Percentiles rank a stretch among this genome's conserved stretches.
These are phyloP conservation scores for Stomorhina lunata DNA, from an alignment of 2,888 invertebrate genomes.

Conservation along the genomic window DNA sequence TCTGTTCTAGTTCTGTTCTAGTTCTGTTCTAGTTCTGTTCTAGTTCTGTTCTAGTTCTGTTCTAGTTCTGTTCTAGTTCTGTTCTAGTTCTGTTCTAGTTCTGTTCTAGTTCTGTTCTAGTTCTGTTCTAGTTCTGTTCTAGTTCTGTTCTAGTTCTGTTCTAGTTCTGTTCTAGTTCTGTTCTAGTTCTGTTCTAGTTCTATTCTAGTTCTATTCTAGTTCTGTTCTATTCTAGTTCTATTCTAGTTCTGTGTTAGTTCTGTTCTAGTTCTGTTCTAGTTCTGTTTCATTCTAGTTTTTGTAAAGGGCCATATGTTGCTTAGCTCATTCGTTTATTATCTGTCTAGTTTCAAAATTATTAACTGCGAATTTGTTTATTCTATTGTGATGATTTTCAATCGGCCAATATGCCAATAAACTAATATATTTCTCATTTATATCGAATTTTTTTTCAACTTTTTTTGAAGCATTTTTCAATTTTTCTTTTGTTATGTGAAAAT, in stretches of 20 bases:
- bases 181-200: background rate
- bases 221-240: too few relatives aligned
- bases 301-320: conserved; percentile 2
- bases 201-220: too few relatives aligned
- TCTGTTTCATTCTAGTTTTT: too few relatives aligned
- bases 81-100: background rate
- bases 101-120: background rate
- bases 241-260: background rate
- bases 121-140: background rate
- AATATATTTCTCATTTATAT: conserved; percentile 55
- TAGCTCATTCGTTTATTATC: conserved; percentile 20
- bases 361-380: conserved; percentile 71
- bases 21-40: background rate
- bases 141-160: background rate
- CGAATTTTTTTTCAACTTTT: conserved; percentile 1
- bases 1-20: background rate
- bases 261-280: background rate
- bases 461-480: background rate
- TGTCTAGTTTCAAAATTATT: conserved; percentile 71
- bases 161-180: background rate
- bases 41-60: background rate
- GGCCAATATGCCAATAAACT: conserved; percentile 64
- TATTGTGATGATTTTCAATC: conserved; percentile 68
- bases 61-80: background rate
- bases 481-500: background rate